These are phyloP conservation scores for Taeniopygia guttata DNA, from an alignment of 2,797 vertebrate genomes.

Conservation along the genomic window DNA sequence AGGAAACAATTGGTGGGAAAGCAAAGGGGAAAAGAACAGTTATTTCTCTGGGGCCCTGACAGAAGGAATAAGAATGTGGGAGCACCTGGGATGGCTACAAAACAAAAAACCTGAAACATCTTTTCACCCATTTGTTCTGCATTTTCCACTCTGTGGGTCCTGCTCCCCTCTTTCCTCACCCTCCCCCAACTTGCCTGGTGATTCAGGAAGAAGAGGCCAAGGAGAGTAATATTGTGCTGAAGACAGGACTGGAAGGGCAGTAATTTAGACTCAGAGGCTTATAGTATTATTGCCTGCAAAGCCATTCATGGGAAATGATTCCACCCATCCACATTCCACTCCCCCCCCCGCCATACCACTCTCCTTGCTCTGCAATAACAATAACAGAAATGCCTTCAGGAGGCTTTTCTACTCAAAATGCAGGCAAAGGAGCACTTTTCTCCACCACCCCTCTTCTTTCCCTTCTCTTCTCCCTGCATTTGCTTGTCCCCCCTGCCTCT, in stretches of 20 bases:
- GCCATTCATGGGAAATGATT: slow-evolving; percentile 82
- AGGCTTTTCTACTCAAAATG: slow-evolving; percentile 68
- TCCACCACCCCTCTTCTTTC: slow-evolving; percentile 13
- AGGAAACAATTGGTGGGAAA: not conserved
- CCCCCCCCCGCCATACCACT: not conserved
- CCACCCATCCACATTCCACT: slow-evolving; percentile 1
- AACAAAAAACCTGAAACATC: not conserved
- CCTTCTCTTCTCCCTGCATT: slow-evolving; percentile 1
- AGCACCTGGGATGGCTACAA: slow-evolving; percentile 24
- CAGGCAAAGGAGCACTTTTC: slow-evolving; percentile 7
- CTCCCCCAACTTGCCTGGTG: slow-evolving; percentile 43
- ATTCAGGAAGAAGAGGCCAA: slow-evolving; percentile 66
- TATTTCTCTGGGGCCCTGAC: not conserved
- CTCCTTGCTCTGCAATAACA: slow-evolving; percentile 72
- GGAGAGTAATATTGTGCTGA: slow-evolving; percentile 58
- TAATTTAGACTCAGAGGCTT: slow-evolving; percentile 80
- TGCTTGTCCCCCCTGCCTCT: not conserved
- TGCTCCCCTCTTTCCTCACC: slow-evolving; percentile 56
- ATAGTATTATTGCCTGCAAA: slow-evolving; percentile 83
- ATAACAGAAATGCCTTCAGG: slow-evolving; percentile 78
- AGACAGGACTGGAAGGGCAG: slow-evolving; percentile 76
- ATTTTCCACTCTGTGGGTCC: slow-evolving; percentile 2
- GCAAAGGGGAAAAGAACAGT: not conserved
- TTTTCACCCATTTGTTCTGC: not conserved
- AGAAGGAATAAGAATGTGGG: not conserved